These are phyloP conservation scores for Ichneumon xanthorius DNA, from an alignment of 2,888 invertebrate species.

Conservation along the genomic window DNA sequence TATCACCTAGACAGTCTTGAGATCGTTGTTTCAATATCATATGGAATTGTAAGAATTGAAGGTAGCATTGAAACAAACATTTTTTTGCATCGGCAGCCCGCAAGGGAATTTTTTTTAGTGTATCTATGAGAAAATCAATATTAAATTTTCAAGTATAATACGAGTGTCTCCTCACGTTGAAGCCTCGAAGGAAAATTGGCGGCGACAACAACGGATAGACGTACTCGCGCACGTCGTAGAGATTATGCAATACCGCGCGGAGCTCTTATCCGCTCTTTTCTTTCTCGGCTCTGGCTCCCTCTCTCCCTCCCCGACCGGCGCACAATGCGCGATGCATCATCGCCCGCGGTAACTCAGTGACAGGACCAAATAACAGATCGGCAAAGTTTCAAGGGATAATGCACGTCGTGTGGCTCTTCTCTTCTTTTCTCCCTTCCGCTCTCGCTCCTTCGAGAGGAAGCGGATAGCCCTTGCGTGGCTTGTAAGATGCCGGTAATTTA, in stretches of 20 bases:
- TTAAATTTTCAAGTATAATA: too few species aligned
- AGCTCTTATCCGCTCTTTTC: not conserved
- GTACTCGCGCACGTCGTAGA: not conserved
- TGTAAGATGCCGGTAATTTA: constrained; percentile 77
- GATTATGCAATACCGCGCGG: not conserved
- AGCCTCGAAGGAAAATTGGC: too few species aligned
- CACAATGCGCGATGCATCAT: constrained; percentile 74
- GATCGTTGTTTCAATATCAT: too few species aligned
- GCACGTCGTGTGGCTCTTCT: constrained; percentile 19
- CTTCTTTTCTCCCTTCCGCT: constrained; percentile 5
- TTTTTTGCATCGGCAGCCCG: too few species aligned
- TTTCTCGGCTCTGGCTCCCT: not conserved
- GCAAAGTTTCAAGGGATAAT: constrained; percentile 71
- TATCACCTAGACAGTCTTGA: too few species aligned
- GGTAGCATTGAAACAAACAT: too few species aligned
- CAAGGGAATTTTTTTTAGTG: too few species aligned
- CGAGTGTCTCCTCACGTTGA: too few species aligned
- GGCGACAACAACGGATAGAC: too few species aligned
- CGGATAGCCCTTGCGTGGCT: constrained; percentile 63
- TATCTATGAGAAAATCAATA: too few species aligned
- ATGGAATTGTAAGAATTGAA: too few species aligned
- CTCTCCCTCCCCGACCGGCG: constrained; percentile 38
- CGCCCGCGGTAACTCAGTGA: constrained; percentile 72
- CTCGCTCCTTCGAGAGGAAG: constrained; percentile 10
- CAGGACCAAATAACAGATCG: constrained; percentile 75